A percentile compares a stretch with the other conserved stretches of the same genome.
phyloP scores from a whole-genome alignment of 1,140 invertebrate genomes.

The Macrosteles quadrilineatus region DNA sequence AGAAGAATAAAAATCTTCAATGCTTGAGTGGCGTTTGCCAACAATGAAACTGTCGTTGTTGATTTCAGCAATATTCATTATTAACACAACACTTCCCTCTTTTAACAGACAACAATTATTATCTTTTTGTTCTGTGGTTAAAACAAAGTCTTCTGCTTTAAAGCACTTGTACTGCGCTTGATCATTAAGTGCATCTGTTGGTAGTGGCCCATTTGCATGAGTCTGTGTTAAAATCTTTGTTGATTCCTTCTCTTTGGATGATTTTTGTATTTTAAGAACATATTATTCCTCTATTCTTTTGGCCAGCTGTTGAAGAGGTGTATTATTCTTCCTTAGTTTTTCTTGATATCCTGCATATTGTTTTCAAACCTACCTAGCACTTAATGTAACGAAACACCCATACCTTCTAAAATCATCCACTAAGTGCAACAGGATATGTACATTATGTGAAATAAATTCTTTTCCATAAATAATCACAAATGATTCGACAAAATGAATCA shows the following conservation, averaged over 20 bases:
- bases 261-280: background rate
- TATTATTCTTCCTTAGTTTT: slow-evolving; percentile 1
- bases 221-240: background rate
- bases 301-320: slow-evolving; percentile 15
- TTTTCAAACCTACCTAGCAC: slow-evolving; percentile 11
- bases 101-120: slow-evolving; percentile 8
- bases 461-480: slow-evolving; percentile 20
- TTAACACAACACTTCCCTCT: background rate
- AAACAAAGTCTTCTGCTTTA: background rate
- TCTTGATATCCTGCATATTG: slow-evolving; percentile 9
- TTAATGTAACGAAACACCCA: background rate
- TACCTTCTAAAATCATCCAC: slow-evolving; percentile 1
- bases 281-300: background rate
- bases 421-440: slow-evolving; percentile 1
- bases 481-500: slow-evolving; percentile 22
- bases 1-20: background rate
- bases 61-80: background rate
- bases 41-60: background rate
- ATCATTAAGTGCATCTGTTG: background rate
- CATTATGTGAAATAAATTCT: slow-evolving; percentile 23
- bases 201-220: slow-evolving; percentile 2
- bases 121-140: background rate
- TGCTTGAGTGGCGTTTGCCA: slow-evolving; percentile 1
- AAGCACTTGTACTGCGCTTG: background rate
- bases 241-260: background rate